Evolutionary conservation across 2,888 invertebrate genomes (phyloP), one percentile per base, ranked within the genome.

Genomic region (Cataglyphis livida): DNA sequence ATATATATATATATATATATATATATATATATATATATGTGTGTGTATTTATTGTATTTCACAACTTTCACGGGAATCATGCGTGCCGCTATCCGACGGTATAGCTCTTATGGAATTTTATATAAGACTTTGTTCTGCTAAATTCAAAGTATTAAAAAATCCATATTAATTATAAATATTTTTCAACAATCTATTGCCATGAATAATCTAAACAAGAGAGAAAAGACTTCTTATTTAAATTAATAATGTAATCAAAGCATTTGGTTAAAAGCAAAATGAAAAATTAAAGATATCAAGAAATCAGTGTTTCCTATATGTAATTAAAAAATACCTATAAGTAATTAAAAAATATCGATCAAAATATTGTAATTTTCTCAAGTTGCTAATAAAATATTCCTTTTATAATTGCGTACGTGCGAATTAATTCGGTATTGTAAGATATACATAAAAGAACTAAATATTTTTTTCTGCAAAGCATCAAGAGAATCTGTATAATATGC

Each of bases 61-160:
- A 35, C 41, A 62, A 48, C 15, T n/a, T 61, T 74, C 51, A 4
- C 12, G 9, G 35, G 21, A 32, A 38, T 84, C 78, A 82, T 73
- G 61, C 59, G 21, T 59, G 59, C 12, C 41, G 41, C 12, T 59
- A 35, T 79, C 78, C 78, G 78, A 71, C 78, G 78, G 78, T 71
- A 35, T 35, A 79, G 59, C 71, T 38, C n/a, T 59, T 35, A 44
- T 28, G 21, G 12, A 78, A 44, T 21, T 68, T 4, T 44, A 57
- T 57, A 12, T 32, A 9, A 57, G 6, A 70, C 9, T 28, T 54
- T 10, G 9, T 25, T 25, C 44, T 25, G 7, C 21, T 70, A 25
- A 51, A 41, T 65, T 51, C 12, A 38, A 65, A 2, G 12, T 4
- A n/a, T 65, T 25, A 4, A 21, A 51, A 21, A 64, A 48, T 74